These are phyloP conservation scores for Phalanger gymnotis DNA, from an alignment of 2,797 vertebrate species.

Conservation along the genomic window DNA sequence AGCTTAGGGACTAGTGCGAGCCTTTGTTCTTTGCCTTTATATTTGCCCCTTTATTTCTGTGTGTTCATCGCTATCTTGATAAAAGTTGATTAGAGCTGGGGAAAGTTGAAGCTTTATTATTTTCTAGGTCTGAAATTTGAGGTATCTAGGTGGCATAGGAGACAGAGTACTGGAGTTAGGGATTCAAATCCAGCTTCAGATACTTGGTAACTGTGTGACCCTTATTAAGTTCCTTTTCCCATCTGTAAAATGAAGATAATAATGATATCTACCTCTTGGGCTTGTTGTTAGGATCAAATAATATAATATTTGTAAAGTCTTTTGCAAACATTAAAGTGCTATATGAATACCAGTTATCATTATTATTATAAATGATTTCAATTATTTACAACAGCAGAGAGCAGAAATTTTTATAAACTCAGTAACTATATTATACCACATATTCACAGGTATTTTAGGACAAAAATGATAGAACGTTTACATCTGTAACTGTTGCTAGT, in stretches of 20 bases:
- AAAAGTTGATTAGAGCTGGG: conserved; percentile 3
- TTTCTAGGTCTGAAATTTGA: conserved; percentile 32
- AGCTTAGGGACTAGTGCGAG: neutral
- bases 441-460: conserved; percentile 43
- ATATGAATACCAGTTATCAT: neutral
- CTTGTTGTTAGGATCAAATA: too few relatives aligned
- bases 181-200: too few relatives aligned
- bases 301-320: too few relatives aligned
- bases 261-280: too few relatives aligned
- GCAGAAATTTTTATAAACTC: conserved; percentile 34
- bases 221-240: too few relatives aligned
- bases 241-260: too few relatives aligned
- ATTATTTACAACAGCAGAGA: conserved; percentile 50
- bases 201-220: too few relatives aligned
- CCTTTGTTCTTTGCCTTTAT: neutral
- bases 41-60: neutral
- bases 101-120: conserved; percentile 51
- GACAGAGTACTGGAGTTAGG: neutral
- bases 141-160: neutral
- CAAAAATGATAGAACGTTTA: neutral
- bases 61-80: neutral
- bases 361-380: conserved; percentile 12
- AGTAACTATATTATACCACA: conserved; percentile 36
- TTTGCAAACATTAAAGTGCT: neutral
- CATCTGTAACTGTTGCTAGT: conserved; percentile 4